Conservation (phyloP, 2,113 vertebrate genomes). For the Solea senegalensis region DNA sequence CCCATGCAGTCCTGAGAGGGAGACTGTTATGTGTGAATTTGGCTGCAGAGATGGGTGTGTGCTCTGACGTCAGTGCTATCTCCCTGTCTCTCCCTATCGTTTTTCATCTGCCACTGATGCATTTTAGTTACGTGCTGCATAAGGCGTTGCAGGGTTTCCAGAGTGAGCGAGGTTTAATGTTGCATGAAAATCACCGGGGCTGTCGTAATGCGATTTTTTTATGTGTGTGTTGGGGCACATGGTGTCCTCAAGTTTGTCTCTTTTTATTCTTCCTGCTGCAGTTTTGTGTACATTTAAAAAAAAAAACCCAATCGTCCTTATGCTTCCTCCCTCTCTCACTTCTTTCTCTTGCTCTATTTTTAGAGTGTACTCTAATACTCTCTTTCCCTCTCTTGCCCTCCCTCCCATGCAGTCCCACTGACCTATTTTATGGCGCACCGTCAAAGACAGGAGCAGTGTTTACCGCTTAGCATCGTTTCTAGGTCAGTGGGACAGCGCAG, state of each 20-base stretch:
- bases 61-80: slow-evolving; percentile 74
- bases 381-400: slow-evolving; percentile 58
- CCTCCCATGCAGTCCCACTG: slow-evolving; percentile 76
- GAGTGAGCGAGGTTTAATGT: slow-evolving; percentile 33
- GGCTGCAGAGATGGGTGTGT: slow-evolving; percentile 76
- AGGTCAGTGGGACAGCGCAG: slow-evolving; percentile 78
- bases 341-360: slow-evolving; percentile 77
- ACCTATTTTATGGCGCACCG: slow-evolving; percentile 81
- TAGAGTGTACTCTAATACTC: slow-evolving; percentile 74
- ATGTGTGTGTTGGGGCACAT: slow-evolving; percentile 16
- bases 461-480: slow-evolving; percentile 78
- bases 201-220: slow-evolving; percentile 52
- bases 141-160: not conserved
- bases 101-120: slow-evolving; percentile 43
- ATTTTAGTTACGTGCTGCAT: slow-evolving; percentile 28
- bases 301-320: slow-evolving; percentile 20
- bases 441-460: slow-evolving; percentile 78
- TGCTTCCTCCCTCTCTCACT: slow-evolving; percentile 51
- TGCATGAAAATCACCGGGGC: slow-evolving; percentile 35
- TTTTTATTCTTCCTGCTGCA: slow-evolving; percentile 54
- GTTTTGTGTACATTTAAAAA: too few species aligned
- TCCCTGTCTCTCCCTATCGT: slow-evolving; percentile 30
- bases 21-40: slow-evolving; percentile 61
- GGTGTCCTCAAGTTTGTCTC: slow-evolving; percentile 30
- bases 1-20: slow-evolving; percentile 64